Evolutionary conservation across 2,113 vertebrate genomes (phyloP).

Genomic region (Mugil cephalus): DNA sequence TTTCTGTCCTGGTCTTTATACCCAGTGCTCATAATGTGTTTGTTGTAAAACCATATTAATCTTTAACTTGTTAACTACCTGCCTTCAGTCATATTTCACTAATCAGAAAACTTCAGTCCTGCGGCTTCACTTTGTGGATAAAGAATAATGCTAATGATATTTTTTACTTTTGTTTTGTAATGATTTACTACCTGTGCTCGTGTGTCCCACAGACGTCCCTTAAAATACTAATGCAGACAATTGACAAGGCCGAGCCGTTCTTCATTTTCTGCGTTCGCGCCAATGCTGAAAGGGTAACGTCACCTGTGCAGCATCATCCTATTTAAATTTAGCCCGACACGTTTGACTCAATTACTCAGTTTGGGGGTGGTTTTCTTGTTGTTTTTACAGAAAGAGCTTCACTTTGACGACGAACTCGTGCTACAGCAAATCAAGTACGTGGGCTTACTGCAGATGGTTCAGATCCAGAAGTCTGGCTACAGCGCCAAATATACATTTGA

Average conservation of each 20-base stretch:
- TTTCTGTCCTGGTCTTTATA: too few species aligned
- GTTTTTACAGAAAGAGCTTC: slow-evolving; percentile 88
- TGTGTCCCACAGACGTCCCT: slow-evolving; percentile 87
- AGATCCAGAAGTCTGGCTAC: slow-evolving; percentile 91
- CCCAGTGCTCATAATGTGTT: too few species aligned
- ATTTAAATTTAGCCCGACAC: neutral
- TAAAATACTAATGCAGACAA: slow-evolving; percentile 87
- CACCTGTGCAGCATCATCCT: neutral
- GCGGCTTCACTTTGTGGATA: too few species aligned
- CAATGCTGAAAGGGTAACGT: slow-evolving; percentile 90
- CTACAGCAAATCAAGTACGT: slow-evolving; percentile 92
- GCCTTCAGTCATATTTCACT: too few species aligned
- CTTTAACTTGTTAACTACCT: too few species aligned
- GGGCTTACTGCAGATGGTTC: slow-evolving; percentile 91
- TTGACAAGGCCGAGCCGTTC: slow-evolving; percentile 91
- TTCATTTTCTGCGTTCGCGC: slow-evolving; percentile 95
- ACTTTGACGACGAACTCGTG: slow-evolving; percentile 91
- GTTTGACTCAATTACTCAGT: neutral
- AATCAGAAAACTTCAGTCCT: too few species aligned
- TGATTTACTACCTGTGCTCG: neutral
- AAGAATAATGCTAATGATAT: too few species aligned
- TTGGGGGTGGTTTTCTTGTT: neutral
- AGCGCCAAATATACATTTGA: slow-evolving; percentile 93
- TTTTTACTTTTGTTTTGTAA: neutral
- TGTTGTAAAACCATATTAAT: too few species aligned